Evolutionary conservation across 2,888 invertebrate genomes (phyloP).

Genomic region (Morpho achilles): DNA sequence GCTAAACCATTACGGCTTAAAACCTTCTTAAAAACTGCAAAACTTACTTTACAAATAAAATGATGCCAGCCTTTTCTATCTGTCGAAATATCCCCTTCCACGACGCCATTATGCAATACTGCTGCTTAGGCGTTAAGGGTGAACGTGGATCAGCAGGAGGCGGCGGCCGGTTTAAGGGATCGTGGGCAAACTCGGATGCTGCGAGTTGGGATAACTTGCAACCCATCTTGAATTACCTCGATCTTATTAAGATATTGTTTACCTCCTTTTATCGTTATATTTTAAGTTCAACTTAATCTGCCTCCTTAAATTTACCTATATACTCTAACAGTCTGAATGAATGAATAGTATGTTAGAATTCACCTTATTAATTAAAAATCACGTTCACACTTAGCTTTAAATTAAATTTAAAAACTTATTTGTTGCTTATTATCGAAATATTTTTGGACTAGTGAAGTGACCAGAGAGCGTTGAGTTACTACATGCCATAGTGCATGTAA

Average conservation of each 20-base stretch:
- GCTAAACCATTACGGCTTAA: too few relatives aligned
- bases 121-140: slow-evolving; percentile 90
- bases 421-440: not conserved
- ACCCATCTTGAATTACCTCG: slow-evolving; percentile 74
- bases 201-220: slow-evolving; percentile 87
- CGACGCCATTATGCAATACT: slow-evolving; percentile 91
- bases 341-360: too few relatives aligned
- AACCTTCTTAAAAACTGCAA: too few relatives aligned
- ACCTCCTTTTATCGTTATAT: too few relatives aligned
- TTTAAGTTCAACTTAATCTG: too few relatives aligned
- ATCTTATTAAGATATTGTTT: too few relatives aligned
- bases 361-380: not conserved
- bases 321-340: too few relatives aligned
- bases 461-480: slow-evolving; percentile 39
- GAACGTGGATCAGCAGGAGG: slow-evolving; percentile 87
- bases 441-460: slow-evolving; percentile 33
- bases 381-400: not conserved
- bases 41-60: slow-evolving; percentile 93
- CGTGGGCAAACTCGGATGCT: slow-evolving; percentile 63
- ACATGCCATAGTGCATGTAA: slow-evolving; percentile 22
- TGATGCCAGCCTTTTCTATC: slow-evolving; percentile 90
- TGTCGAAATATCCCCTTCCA: slow-evolving; percentile 95
- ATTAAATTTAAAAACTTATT: too few relatives aligned
- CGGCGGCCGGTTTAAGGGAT: slow-evolving; percentile 80
- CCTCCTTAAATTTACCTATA: too few relatives aligned